phyloP scores from a whole-genome alignment of 2,888 invertebrate genomes.

The Crepidodera aurea region DNA sequence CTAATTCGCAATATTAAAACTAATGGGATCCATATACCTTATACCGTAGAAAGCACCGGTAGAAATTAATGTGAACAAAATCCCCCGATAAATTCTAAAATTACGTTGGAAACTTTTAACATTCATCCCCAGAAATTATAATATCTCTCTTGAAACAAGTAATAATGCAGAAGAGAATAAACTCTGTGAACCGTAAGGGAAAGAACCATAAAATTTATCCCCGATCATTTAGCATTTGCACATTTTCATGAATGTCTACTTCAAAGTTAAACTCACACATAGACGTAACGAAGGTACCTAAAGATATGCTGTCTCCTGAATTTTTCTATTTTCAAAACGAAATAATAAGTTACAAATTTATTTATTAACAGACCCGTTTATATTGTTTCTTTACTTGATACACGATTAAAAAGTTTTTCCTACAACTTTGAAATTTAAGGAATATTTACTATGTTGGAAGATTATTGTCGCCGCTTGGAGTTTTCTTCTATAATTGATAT shows the following conservation, averaged over 20 bases:
- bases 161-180: conserved; percentile 25
- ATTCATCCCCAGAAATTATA: conserved; percentile 23
- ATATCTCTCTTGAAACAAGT: conserved; percentile 25
- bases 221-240: conserved; percentile 35
- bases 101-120: conserved; percentile 20
- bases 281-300: conserved; percentile 9
- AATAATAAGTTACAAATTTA: background rate
- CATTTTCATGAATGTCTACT: conserved; percentile 38
- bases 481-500: too few species aligned
- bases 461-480: too few species aligned
- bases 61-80: conserved; percentile 20
- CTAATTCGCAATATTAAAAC: background rate
- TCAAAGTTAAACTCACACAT: conserved; percentile 25
- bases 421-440: too few species aligned
- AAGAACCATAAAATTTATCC: conserved; percentile 32
- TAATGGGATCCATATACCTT: background rate
- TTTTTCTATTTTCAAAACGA: too few species aligned
- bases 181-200: conserved; percentile 24
- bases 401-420: too few species aligned
- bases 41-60: conserved; percentile 6
- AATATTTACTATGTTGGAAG: too few species aligned
- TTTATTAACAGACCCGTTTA: background rate
- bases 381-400: background rate
- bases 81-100: conserved; percentile 15
- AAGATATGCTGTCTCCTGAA: too few species aligned